Evolutionary conservation across 2,113 vertebrate species (phyloP), one percentile per base, ranked within the genome.

Genomic region (Trachemys scripta): DNA sequence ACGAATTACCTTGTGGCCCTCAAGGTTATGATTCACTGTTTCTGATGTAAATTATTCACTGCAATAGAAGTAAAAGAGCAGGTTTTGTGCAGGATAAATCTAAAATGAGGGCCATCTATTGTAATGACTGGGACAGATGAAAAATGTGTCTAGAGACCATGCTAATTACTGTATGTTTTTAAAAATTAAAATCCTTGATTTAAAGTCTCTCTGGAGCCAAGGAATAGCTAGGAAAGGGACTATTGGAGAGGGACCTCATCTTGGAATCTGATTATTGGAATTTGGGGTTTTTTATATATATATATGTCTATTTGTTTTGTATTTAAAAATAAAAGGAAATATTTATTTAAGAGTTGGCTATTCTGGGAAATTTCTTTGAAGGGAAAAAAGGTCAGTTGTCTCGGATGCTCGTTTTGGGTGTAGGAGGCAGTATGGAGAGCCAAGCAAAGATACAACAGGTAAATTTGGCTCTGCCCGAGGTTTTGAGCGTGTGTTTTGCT

Each of bases 401-500:
- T 53, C 35, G 85, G 90, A 84, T 72, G 29, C 80, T 93, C 0
- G 0, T 4, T 82, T 49, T 79, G 62, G 87, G 87, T 94, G 31
- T 54, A 82, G 76, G 92, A 84, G 45, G 45, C 1, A 25, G 24
- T 47, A 89, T 88, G 83, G 92, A 95, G 96, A 95, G 82, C 82
- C 56, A n/a, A 87, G 92, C 53, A 65, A 78, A 94, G 90, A 76
- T 56, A 78, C 57, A 90, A 78, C 69, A 85, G 83, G 69, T 56
- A 56, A 90, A 42, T 86, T 90, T 89, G 93, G 95, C 90, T 91
- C 88, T 92, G 94, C 95, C 0, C 0, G 93, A 90, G 94, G 93
- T 96, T 96, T 91, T 93, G 56, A 96, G 92, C 53, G 38, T 0
- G 0, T 80, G 89, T 82, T 50, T 95, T 50, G 93, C 91, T 95